phyloP scores from a whole-genome alignment of 2,113 vertebrate species.

The Catharus fuscescens region DNA sequence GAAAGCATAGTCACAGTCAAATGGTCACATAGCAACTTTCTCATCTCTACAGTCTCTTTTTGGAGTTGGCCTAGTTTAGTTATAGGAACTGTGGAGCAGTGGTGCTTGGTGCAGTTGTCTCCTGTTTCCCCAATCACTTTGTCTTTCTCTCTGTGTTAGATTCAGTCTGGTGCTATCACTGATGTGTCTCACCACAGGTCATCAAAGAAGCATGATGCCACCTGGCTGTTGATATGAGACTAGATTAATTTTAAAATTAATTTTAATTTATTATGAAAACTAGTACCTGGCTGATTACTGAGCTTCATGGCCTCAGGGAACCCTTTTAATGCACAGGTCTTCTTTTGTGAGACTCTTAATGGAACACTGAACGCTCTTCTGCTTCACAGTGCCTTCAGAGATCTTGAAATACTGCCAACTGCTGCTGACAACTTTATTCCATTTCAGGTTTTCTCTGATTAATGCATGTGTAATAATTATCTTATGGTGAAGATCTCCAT shows the following conservation, averaged over 20 bases:
- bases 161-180: accelerated
- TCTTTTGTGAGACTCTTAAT: background rate
- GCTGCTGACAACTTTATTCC: constrained; percentile 44
- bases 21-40: background rate
- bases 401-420: background rate
- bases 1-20: background rate
- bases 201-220: background rate
- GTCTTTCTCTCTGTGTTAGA: background rate
- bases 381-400: constrained; percentile 12
- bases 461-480: constrained; percentile 46
- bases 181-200: background rate
- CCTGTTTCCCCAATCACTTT: background rate
- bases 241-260: background rate
- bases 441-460: constrained; percentile 10
- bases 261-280: background rate
- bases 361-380: background rate
- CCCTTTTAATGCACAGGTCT: background rate
- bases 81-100: background rate
- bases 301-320: background rate
- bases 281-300: background rate
- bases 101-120: background rate
- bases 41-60: background rate
- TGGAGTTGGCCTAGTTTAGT: background rate
- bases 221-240: background rate
- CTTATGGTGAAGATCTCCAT: background rate